Conservation (phyloP, 2,797 vertebrate species). For the Streptopelia turtur region DNA sequence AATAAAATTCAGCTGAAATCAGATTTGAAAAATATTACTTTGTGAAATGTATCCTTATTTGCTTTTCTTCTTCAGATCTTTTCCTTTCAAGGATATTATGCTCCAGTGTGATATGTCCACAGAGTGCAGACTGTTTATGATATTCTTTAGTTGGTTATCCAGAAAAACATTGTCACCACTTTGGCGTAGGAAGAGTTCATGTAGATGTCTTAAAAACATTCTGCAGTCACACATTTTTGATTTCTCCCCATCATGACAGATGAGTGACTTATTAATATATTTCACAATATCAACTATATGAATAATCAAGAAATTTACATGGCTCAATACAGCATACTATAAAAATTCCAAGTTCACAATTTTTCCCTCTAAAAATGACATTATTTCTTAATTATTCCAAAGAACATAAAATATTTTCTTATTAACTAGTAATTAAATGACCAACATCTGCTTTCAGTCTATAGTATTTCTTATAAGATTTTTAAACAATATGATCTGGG, state of each 20-base stretch:
- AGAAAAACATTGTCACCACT: background rate
- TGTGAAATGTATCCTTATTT: background rate
- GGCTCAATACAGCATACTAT: background rate
- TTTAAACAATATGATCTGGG: background rate
- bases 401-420: background rate
- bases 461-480: background rate
- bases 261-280: background rate
- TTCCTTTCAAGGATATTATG: background rate
- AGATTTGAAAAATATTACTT: background rate
- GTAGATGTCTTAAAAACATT: background rate
- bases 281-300: background rate
- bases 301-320: background rate
- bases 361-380: background rate
- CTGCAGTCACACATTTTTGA: background rate
- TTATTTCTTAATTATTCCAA: background rate
- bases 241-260: background rate
- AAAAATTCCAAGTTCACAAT: too few relatives aligned
- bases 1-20: background rate
- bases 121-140: background rate
- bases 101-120: background rate
- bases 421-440: background rate
- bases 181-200: background rate
- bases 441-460: background rate
- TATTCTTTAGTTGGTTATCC: background rate
- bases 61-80: background rate